phyloP scores from a whole-genome alignment of 2,797 vertebrate species.

The Todus mexicanus region DNA sequence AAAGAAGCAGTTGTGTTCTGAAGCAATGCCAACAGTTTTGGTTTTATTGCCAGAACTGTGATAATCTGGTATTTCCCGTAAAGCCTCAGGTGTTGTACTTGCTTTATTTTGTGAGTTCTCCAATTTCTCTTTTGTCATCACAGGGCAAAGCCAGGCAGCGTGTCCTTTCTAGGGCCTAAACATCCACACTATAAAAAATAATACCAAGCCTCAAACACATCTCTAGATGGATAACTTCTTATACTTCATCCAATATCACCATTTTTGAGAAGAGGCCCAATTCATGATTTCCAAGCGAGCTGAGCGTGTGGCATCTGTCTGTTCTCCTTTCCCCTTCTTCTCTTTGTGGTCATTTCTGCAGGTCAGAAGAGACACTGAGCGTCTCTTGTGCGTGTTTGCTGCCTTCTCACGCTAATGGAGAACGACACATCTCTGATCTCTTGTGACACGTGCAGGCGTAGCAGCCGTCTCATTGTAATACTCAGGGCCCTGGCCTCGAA shows the following conservation, averaged over 20 bases:
- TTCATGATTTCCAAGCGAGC: not conserved
- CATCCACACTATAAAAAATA: not conserved
- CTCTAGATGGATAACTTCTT: not conserved
- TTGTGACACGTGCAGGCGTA: not conserved
- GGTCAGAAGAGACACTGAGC: not conserved
- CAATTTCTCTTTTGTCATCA: not conserved
- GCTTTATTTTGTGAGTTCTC: not conserved
- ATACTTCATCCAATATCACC: not conserved
- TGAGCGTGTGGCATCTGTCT: not conserved
- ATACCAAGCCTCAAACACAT: not conserved
- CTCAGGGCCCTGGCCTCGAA: not conserved
- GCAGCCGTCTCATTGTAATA: rapidly evolving
- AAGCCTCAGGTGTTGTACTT: not conserved
- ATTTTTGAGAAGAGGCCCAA: not conserved
- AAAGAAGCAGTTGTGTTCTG: not conserved
- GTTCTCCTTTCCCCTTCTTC: not conserved
- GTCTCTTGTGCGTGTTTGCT: not conserved
- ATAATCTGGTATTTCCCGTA: conserved; percentile 57
- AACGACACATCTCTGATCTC: not conserved
- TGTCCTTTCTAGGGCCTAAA: not conserved
- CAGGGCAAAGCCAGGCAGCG: not conserved
- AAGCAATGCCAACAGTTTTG: not conserved
- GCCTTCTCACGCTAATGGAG: not conserved
- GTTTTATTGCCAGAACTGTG: conserved; percentile 4
- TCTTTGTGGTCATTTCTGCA: not conserved